A percentile compares a stretch with the other conserved stretches of the same genome.
These are phyloP conservation scores for Strigops habroptila DNA, from an alignment of 2,113 vertebrate genomes.

Conservation along the genomic window DNA sequence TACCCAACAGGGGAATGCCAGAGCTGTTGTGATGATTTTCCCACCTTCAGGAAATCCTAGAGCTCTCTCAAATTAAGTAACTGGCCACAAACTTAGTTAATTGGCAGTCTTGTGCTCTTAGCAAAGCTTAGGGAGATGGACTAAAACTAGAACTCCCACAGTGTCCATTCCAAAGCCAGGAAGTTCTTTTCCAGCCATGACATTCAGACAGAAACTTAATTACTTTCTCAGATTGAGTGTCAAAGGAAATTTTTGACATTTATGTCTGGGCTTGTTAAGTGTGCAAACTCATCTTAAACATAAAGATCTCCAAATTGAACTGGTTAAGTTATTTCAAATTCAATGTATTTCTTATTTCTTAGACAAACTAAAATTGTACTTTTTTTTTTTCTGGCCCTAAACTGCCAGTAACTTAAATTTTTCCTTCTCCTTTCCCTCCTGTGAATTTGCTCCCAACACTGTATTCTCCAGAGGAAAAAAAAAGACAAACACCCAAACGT, in stretches of 20 bases:
- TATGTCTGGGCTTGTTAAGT: neutral
- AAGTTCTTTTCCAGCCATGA: neutral
- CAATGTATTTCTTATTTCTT: neutral
- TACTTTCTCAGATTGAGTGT: neutral
- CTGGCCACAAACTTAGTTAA: neutral
- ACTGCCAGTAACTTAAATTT: neutral
- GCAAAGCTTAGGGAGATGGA: neutral
- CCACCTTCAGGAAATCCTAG: neutral
- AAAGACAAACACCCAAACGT: neutral
- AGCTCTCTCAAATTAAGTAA: neutral
- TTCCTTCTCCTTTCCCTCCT: neutral
- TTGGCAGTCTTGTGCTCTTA: neutral
- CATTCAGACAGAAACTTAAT: neutral
- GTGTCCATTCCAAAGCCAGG: neutral
- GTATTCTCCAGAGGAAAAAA: neutral
- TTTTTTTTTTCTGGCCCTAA: neutral
- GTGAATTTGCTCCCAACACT: neutral
- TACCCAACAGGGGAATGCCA: neutral
- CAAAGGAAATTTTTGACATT: neutral
- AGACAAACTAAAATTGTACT: neutral
- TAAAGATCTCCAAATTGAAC: neutral
- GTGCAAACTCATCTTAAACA: neutral
- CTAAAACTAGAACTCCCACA: neutral
- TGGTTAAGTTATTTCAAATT: neutral
- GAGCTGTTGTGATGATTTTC: neutral